Conservation (phyloP, 1,140 invertebrate genomes). For the Orius insidiosus region DNA sequence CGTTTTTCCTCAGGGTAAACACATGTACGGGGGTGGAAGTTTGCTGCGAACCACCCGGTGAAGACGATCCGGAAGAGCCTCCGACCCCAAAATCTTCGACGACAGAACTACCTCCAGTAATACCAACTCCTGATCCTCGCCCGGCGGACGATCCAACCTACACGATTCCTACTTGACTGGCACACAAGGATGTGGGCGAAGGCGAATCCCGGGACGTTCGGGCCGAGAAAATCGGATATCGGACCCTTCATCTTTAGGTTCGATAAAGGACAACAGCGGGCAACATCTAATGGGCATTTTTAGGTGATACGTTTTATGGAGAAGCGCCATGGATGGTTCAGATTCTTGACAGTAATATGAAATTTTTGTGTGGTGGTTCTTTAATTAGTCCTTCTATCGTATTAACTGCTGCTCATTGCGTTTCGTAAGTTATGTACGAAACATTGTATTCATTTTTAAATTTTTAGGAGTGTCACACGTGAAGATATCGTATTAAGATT, state of each 20-base stretch:
- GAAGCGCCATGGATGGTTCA: conserved; percentile 13
- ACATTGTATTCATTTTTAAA: not conserved
- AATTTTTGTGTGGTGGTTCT: conserved; percentile 35
- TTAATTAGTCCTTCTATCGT: conserved; percentile 34
- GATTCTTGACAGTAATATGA: not conserved
- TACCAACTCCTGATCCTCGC: not conserved
- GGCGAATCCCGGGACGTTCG: not conserved
- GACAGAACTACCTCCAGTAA: not conserved
- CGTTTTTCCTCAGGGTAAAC: not conserved
- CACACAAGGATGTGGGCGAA: not conserved
- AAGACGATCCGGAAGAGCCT: not conserved
- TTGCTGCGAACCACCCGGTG: not conserved
- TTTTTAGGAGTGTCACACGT: not conserved
- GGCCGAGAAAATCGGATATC: not conserved
- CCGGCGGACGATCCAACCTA: not conserved
- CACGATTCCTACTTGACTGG: not conserved
- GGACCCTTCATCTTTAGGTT: too few relatives aligned
- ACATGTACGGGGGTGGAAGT: not conserved
- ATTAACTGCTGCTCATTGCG: conserved; percentile 35
- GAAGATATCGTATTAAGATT: conserved; percentile 26
- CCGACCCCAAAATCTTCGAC: not conserved
- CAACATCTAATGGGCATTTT: not conserved
- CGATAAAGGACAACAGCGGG: not conserved
- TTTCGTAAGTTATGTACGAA: conserved; percentile 18
- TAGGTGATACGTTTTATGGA: conserved; percentile 12